phyloP scores from a whole-genome alignment of 2,797 vertebrate genomes.

The Trachurus trachurus region DNA sequence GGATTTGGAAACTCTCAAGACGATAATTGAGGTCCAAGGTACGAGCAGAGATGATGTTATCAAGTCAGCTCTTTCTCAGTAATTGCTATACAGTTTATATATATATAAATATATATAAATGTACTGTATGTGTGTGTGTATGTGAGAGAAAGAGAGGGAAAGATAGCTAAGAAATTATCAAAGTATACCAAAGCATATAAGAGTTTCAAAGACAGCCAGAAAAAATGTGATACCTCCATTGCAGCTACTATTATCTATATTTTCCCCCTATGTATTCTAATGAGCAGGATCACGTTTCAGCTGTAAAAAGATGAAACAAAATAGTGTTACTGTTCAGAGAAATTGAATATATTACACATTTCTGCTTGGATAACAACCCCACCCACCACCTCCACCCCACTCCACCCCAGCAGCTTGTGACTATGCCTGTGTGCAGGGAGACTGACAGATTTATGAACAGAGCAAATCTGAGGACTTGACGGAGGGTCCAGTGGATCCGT shows the following conservation, averaged over 20 bases:
- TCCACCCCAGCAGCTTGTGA: constrained; percentile 37
- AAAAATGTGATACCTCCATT: constrained; percentile 1
- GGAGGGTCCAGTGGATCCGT: constrained; percentile 66
- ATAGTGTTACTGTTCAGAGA: constrained; percentile 13
- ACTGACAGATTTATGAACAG: constrained; percentile 69
- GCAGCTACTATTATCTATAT: not conserved
- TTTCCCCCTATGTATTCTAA: not conserved
- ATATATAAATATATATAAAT: constrained; percentile 28
- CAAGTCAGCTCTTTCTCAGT: constrained; percentile 42
- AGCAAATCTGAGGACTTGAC: constrained; percentile 55
- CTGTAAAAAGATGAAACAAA: constrained; percentile 24
- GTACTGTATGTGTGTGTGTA: not conserved
- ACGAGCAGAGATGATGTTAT: constrained; percentile 61
- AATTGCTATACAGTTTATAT: constrained; percentile 26
- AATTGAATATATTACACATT: constrained; percentile 5
- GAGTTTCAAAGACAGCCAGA: constrained; percentile 46
- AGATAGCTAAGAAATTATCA: not conserved
- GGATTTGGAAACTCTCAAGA: constrained; percentile 77
- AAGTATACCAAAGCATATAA: constrained; percentile 15
- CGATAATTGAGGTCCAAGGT: constrained; percentile 86
- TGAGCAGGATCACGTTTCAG: constrained; percentile 31
- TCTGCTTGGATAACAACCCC: constrained; percentile 21
- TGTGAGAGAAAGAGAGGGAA: not conserved
- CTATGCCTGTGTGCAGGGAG: constrained; percentile 26
- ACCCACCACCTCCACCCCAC: not conserved